Evolutionary conservation across 1,140 invertebrate species (phyloP), one percentile per base, ranked within the genome.

Genomic region (Drosophila pallidifrons): DNA sequence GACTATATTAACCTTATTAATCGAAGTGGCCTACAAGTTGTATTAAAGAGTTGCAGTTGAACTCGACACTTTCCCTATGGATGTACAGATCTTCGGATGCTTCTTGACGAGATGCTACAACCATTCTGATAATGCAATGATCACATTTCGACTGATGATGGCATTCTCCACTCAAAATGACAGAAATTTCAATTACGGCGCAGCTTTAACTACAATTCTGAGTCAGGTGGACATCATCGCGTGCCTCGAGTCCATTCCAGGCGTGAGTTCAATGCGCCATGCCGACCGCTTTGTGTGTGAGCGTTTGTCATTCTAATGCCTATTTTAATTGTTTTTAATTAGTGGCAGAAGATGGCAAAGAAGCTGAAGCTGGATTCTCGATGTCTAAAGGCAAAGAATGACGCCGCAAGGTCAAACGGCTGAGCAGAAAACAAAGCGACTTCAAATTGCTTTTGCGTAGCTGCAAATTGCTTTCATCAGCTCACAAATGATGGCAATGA

Each of bases 401-500:
- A 38, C 43, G 67, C 47, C 47, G 54, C 67, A 71, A 79, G 80
- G 74, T 77, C 78, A 79, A 72, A 73, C 60, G 64, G 25, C 28
- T 30, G n/a, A 54, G n/a, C 64, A 55, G 46, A 47, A 28, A 47
- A 25, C 72, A 41, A 28, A 67, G 15, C n/a, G 13, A n/a, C 28
- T 35, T 13, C 49, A 52, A 80, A 68, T 60, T 68, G 65, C 76
- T 73, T 69, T 20, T 47, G 52, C 30, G 69, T 78, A 86, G 77
- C 81, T 87, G 77, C 70, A 81, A 81, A 82, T 87, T 75, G 61
- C 73, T 81, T 82, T 79, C 77, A 82, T 70, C 70, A 67, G 66
- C n/a, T 28, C 76, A 38, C 32, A 75, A 71, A 78, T 72, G 35
- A 54, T 65, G 47, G 38, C 47, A 49, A 68, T 67, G 47, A 73